Conservation (phyloP, 2,113 vertebrate species). For the Melanerpes formicivorus region DNA sequence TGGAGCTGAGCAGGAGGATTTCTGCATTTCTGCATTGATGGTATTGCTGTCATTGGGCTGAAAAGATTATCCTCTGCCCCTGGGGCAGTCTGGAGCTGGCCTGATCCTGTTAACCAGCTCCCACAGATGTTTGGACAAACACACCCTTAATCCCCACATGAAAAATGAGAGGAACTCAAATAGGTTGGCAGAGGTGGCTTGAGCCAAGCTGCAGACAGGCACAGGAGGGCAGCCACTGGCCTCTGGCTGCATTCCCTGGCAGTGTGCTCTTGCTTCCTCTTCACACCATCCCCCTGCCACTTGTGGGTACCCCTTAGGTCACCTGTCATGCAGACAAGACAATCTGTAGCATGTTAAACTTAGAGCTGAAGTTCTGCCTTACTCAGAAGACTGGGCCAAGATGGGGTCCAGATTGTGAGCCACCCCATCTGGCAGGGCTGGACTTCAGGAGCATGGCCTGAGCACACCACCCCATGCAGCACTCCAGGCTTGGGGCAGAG, state of each 20-base stretch:
- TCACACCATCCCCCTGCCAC: background rate
- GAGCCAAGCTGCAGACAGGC: background rate
- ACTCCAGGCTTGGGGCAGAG: no score
- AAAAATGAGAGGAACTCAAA: background rate
- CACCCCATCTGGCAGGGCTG: background rate
- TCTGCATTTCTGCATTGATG: background rate
- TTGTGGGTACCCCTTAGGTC: background rate
- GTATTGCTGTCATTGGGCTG: background rate
- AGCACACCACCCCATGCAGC: no score
- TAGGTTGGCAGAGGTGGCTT: background rate
- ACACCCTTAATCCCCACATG: background rate
- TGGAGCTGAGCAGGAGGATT: background rate
- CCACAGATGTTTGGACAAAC: slow-evolving; percentile 11
- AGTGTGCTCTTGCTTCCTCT: background rate
- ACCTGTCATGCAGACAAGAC: background rate
- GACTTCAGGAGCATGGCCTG: background rate
- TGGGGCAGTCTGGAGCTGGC: background rate
- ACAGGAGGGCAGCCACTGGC: background rate
- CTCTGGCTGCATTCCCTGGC: background rate
- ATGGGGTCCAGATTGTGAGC: background rate
- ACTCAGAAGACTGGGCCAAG: background rate
- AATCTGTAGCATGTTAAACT: background rate
- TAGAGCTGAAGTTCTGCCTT: background rate
- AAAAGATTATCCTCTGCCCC: background rate
- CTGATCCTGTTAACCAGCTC: slow-evolving; percentile 28